Percentiles rank a stretch among this genome's conserved stretches.
phyloP scores from a whole-genome alignment of 2,797 vertebrate species.

The Falco peregrinus region DNA sequence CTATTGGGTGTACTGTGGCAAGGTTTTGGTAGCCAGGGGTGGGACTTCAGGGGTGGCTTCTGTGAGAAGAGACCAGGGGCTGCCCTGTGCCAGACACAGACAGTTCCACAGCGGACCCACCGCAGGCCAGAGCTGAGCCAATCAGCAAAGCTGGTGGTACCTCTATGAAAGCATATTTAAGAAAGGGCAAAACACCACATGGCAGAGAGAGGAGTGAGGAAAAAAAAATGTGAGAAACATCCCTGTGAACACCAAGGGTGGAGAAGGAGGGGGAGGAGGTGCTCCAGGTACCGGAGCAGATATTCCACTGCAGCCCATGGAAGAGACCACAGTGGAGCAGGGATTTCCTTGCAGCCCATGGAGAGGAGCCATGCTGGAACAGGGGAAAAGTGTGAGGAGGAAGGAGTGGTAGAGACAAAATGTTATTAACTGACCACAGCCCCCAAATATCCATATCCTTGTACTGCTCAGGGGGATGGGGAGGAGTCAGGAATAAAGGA shows the following conservation, averaged over 20 bases:
- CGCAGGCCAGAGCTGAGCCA: neutral
- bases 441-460: neutral
- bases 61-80: neutral
- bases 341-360: neutral
- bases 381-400: neutral
- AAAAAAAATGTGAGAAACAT: neutral
- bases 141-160: neutral
- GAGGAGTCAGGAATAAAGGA: neutral
- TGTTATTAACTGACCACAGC: neutral
- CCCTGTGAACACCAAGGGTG: neutral
- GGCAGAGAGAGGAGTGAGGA: neutral
- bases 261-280: neutral
- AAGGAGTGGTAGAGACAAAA: neutral
- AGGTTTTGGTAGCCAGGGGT: neutral
- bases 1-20: neutral
- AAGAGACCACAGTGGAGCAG: no score
- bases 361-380: neutral
- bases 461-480: neutral
- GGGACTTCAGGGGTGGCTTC: no score
- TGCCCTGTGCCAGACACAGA: neutral
- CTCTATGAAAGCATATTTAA: neutral
- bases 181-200: neutral
- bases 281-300: no score
- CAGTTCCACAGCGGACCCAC: neutral
- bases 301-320: no score